A percentile compares a stretch with the other conserved stretches of the same genome.
Evolutionary conservation across 2,797 vertebrate species (phyloP).

Genomic region (Rhinella marina): DNA sequence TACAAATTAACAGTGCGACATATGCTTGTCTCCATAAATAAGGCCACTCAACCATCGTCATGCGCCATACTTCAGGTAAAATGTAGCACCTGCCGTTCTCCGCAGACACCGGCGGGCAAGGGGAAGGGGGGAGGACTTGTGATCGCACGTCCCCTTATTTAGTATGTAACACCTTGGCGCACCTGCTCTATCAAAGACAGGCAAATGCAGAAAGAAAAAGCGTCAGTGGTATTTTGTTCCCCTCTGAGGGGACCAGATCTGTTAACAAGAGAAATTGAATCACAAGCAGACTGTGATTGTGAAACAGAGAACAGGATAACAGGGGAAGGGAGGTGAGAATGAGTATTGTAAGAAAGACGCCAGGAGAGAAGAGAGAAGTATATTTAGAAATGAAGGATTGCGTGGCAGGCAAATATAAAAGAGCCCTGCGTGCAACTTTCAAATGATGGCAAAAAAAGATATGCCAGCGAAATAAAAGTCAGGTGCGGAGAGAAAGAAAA

Average conservation of each 20-base stretch:
- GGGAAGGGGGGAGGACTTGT: constrained; percentile 22
- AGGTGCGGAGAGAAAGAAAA: constrained; percentile 38
- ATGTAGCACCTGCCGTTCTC: constrained; percentile 44
- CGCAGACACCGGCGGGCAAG: constrained; percentile 9
- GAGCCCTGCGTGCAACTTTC: constrained; percentile 39
- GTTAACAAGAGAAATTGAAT: constrained; percentile 60
- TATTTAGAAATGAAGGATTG: constrained; percentile 45
- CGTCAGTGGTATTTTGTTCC: constrained; percentile 57
- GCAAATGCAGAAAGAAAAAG: constrained; percentile 50
- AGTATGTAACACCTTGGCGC: constrained; percentile 51
- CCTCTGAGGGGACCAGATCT: constrained; percentile 51
- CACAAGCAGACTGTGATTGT: constrained; percentile 59
- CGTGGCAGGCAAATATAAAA: constrained; percentile 44
- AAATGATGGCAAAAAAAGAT: constrained; percentile 24
- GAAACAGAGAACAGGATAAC: constrained; percentile 56
- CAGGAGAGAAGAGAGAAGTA: constrained; percentile 43
- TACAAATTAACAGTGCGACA: background rate
- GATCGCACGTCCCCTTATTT: constrained; percentile 58
- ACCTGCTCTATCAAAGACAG: constrained; percentile 59
- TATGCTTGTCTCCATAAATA: background rate
- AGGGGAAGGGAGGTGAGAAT: constrained; percentile 56
- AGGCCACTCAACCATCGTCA: background rate
- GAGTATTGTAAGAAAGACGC: constrained; percentile 54
- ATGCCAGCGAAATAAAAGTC: constrained; percentile 32
- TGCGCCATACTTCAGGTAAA: background rate